Base-by-base conservation (phyloP, 2,888 invertebrate genomes). In the Eucera pruinosa region DNA sequence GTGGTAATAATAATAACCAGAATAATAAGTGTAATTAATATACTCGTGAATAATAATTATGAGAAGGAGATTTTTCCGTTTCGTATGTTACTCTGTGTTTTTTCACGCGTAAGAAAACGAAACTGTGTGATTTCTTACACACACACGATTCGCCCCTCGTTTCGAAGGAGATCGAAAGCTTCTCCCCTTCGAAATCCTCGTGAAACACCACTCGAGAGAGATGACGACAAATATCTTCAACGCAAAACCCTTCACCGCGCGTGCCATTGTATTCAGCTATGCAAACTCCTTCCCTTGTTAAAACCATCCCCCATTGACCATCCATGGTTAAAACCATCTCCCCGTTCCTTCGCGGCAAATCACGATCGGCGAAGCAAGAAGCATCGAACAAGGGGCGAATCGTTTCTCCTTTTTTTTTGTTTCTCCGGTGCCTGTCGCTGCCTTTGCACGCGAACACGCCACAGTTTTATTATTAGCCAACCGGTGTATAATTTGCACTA, bases 1-100 rank as follows among this genome's bases (percentile, higher is more conserved):
- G 80, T 74, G 78, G 81, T 87, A 83, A 82, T 85, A 84, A 83
- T 84, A 85, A 78, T 82, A 86, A 82, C 79, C 78, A 84, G 79
- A 77, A 85, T 84, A 83, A 82, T 87, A 84, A 82, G 69, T 75
- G 81, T 85, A 82, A 76, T 78, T 72, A 75, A 74, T 81, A 79
- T 80, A 81, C 7, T n/a, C 80, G 78, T 80, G 71, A 9, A 78
- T 75, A 81, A 72, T 77, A 77, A 82, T 83, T 79, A 73, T 78
- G 69, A 78, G 54, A 77, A 84, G 84, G 81, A 82, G 75, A 78
- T 82, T 75, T 76, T 57, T 75, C 78, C 70, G 57, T 79, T 80
- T 60, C 47, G 71, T 75, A 64, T 67, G 36, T 11, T 36, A 36
- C 6, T 9, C 36, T 6, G 11, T 73, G 43, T 55, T 72, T 76